These are phyloP conservation scores for Scleropages formosus DNA, from an alignment of 2,797 vertebrate species.

Conservation along the genomic window DNA sequence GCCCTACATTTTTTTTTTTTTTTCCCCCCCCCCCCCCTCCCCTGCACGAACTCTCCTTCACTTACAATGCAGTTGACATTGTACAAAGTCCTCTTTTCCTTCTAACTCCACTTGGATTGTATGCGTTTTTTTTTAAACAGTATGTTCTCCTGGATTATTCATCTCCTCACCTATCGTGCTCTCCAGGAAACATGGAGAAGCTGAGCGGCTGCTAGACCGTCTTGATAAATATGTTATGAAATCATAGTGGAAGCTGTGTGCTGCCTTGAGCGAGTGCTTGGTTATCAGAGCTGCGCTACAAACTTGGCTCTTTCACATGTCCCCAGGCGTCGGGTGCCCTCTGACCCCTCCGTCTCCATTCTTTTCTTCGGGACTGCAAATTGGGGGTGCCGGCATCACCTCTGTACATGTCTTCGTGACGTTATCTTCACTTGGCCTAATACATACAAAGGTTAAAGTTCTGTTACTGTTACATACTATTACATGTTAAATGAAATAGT, in stretches of 20 bases:
- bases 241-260: not conserved
- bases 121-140: not conserved
- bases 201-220: not conserved
- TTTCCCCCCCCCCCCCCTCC: not conserved
- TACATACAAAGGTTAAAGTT: too few relatives aligned
- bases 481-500: not conserved
- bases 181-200: not conserved
- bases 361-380: not conserved
- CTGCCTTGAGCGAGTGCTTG: not conserved
- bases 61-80: not conserved
- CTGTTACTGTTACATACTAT: not conserved
- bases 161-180: not conserved
- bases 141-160: constrained; percentile 10
- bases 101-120: not conserved
- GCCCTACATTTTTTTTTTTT: not conserved
- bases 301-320: not conserved
- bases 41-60: not conserved
- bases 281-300: too few relatives aligned
- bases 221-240: constrained; percentile 21
- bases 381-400: too few relatives aligned
- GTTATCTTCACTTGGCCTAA: too few relatives aligned
- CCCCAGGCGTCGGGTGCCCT: not conserved
- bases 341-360: not conserved
- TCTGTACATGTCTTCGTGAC: too few relatives aligned
- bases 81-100: not conserved